Evolutionary conservation across 2,888 invertebrate species (phyloP).

Genomic region (Galeopsomyia nigrocyanea): DNA sequence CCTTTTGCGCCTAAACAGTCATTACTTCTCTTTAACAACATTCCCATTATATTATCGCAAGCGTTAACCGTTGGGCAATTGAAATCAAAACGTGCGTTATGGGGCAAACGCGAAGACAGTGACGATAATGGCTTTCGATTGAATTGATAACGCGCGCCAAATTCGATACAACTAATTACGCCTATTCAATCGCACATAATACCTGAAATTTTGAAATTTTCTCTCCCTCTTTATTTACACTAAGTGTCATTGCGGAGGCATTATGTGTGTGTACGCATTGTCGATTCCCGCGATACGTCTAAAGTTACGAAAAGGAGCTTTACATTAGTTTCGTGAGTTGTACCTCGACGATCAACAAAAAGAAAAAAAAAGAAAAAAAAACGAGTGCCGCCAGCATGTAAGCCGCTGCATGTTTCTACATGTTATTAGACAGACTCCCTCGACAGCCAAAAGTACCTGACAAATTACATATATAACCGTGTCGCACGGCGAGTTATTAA

Average conservation of each 20-base stretch:
- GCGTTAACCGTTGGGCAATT: background rate
- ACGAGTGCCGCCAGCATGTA: too few species aligned
- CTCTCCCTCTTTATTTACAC: too few species aligned
- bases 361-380: too few species aligned
- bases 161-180: slow-evolving; percentile 18
- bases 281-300: too few species aligned
- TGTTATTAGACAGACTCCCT: too few species aligned
- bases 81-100: background rate
- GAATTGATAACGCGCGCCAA: slow-evolving; percentile 25
- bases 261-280: too few species aligned
- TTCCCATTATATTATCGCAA: slow-evolving; percentile 39
- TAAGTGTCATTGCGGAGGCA: too few species aligned
- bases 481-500: slow-evolving; percentile 30
- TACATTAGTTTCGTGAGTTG: too few species aligned
- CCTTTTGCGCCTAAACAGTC: slow-evolving; percentile 29
- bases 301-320: too few species aligned
- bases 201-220: slow-evolving; percentile 3
- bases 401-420: too few species aligned
- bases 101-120: slow-evolving; percentile 25
- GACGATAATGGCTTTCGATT: slow-evolving; percentile 34
- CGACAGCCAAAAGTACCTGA: slow-evolving; percentile 20
- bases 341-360: too few species aligned
- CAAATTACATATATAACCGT: slow-evolving; percentile 23
- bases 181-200: slow-evolving; percentile 24
- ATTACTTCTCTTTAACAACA: slow-evolving; percentile 44